Base-by-base conservation (phyloP, 2,888 invertebrate species). In the Mellilla xanthometata region DNA sequence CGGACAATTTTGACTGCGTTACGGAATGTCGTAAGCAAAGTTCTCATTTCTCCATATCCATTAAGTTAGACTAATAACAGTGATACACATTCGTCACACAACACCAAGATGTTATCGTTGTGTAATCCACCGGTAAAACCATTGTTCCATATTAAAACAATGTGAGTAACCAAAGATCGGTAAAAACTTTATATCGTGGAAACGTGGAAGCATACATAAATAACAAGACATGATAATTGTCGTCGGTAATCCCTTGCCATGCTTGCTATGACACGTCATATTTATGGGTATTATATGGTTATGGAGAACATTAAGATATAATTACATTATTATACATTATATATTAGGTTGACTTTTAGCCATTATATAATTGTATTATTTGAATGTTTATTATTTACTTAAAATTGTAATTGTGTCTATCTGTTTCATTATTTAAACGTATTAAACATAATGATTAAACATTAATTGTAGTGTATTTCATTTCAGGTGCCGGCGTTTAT, bases 131-230 rank as follows among this genome's bases (percentile, higher is more conserved):
- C 49, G 53, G 58, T 57, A 79, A 76, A 64, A 51, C 61, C 61
- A 79, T 81, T 80, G 81, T 83, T 80, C 65, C 61, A 72, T 64
- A 68, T 72, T 56, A 71, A 64, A 72, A 74, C 72, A 70, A 73
- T 75, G 72, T 71, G 65, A 67, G 54, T 58, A 49, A 66, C 65
- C 53, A 54, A 66, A 36, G 31, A 47, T 40, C 47, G 58, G 59
- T 68, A 79, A 77, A 80, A 77, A 76, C 72, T 62, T 59, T 65
- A 45, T 63, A 68, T 68, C 66, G 69, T 71, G 76, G 72, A 73
- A 78, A 77, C 72, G 62, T 76, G 76, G 76, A 79, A 81, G 75
- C 61, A 54, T 52, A 27, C 50, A 59, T 62, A 56, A 44, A 52
- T 63, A 56, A 59, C 56, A 65, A 61, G 64, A 67, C 62, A 28